Percentiles rank a stretch among this genome's conserved stretches.
phyloP scores from a whole-genome alignment of 1,140 invertebrate species.

The Mya arenaria region DNA sequence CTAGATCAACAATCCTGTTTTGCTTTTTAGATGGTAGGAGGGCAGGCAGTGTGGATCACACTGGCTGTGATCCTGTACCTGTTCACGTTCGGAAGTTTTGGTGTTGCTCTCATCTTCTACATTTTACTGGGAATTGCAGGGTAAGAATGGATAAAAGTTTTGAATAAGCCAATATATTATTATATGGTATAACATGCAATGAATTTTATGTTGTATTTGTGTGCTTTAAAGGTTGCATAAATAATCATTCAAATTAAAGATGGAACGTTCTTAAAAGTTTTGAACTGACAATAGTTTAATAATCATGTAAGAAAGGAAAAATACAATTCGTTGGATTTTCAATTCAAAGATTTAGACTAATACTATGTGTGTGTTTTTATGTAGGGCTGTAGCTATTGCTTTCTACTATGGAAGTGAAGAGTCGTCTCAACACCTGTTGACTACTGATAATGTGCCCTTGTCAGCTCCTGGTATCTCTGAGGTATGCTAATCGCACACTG shows the following conservation, averaged over 20 bases:
- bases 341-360: no score
- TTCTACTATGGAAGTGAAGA: conserved; percentile 31
- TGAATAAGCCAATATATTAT: not conserved
- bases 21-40: conserved; percentile 22
- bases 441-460: not conserved
- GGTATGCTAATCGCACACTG: not conserved
- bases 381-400: conserved; percentile 20
- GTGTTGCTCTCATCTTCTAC: conserved; percentile 21
- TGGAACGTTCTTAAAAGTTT: not conserved
- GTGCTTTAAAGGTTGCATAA: not conserved
- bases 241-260: not conserved
- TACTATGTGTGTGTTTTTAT: no score
- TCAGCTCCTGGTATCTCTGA: conserved; percentile 5
- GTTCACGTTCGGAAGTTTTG: conserved; percentile 30
- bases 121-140: conserved; percentile 6
- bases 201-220: not conserved
- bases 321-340: no score
- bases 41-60: not conserved
- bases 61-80: conserved; percentile 15
- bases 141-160: conserved; percentile 3
- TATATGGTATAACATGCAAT: not conserved
- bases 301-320: not conserved
- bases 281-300: not conserved
- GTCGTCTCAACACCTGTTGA: not conserved
- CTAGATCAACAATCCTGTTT: not conserved